These are phyloP conservation scores for Pterocles burchelli DNA, from an alignment of 2,113 vertebrate species.

Conservation along the genomic window DNA sequence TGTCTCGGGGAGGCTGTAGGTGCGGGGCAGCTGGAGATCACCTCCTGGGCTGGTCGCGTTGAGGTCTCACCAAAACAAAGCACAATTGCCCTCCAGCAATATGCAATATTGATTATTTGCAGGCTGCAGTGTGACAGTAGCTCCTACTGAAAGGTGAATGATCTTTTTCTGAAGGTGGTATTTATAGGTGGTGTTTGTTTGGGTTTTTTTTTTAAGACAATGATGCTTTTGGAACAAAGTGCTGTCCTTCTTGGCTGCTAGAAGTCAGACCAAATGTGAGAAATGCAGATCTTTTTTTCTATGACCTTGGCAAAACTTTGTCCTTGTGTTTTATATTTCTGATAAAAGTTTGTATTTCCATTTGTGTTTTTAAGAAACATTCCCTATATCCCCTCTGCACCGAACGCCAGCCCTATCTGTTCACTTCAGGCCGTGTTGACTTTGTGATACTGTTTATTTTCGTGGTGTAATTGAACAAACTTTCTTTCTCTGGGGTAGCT, in stretches of 20 bases:
- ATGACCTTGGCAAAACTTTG: constrained; percentile 80
- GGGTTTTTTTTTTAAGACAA: background rate
- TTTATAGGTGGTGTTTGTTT: background rate
- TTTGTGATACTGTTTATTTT: constrained; percentile 78
- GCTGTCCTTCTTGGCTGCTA: background rate
- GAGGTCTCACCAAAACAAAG: background rate
- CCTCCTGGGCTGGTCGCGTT: background rate
- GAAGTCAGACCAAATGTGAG: background rate
- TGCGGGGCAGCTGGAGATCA: background rate
- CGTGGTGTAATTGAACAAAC: constrained; percentile 72
- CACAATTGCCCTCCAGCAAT: background rate
- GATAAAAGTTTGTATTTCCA: constrained; percentile 77
- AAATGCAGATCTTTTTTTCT: background rate
- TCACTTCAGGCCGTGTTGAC: constrained; percentile 79
- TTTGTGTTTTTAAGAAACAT: constrained; percentile 70
- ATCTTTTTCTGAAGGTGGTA: background rate
- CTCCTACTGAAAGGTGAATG: background rate
- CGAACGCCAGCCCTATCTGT: constrained; percentile 65
- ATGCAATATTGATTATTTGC: background rate
- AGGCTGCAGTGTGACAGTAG: background rate
- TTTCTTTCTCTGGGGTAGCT: constrained; percentile 43
- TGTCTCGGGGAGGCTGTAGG: background rate
- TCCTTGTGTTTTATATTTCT: constrained; percentile 45
- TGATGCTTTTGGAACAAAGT: background rate
- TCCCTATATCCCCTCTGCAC: constrained; percentile 75